These are phyloP conservation scores for Apeltes quadracus DNA, from an alignment of 2,113 vertebrate genomes.

Conservation along the genomic window DNA sequence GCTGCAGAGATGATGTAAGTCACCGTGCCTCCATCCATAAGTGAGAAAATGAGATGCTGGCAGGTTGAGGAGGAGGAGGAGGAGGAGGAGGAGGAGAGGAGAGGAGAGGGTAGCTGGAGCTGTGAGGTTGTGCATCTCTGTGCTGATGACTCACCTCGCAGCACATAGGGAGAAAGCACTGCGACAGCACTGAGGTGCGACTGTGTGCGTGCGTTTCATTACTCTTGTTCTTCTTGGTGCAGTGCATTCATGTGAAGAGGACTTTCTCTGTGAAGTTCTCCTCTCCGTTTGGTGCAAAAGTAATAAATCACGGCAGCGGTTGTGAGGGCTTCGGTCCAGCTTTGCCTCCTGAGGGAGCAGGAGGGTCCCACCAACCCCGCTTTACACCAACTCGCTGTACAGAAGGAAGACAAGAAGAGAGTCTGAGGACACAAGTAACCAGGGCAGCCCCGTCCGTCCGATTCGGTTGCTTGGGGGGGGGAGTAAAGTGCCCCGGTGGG, in stretches of 20 bases:
- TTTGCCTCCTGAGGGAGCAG: conserved; percentile 69
- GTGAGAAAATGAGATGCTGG: conserved; percentile 76
- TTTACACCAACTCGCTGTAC: conserved; percentile 61
- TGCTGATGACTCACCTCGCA: conserved; percentile 81
- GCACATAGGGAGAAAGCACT: conserved; percentile 76
- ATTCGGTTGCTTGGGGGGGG: conserved; percentile 58
- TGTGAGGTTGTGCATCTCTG: conserved; percentile 70
- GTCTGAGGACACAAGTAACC: conserved; percentile 73
- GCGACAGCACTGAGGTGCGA: conserved; percentile 79
- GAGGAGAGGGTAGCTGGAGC: conserved; percentile 72
- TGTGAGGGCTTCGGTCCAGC: conserved; percentile 73
- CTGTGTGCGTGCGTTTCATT: conserved; percentile 58
- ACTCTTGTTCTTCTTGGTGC: conserved; percentile 74
- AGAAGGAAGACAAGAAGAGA: conserved; percentile 62
- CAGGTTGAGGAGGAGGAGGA: conserved; percentile 62
- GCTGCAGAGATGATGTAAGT: conserved; percentile 66
- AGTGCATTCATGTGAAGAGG: conserved; percentile 77
- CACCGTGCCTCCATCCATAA: conserved; percentile 63
- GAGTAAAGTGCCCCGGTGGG: conserved; percentile 39
- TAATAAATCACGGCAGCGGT: conserved; percentile 78
- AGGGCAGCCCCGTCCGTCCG: conserved; percentile 77
- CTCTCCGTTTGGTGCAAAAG: conserved; percentile 75
- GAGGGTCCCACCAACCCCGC: conserved; percentile 74
- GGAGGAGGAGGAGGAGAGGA: conserved; percentile 50
- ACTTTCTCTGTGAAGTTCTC: conserved; percentile 75